Evolutionary conservation across 2,888 invertebrate species (phyloP), one percentile per base, ranked within the genome.

Genomic region (Oegoconia quadripuncta): DNA sequence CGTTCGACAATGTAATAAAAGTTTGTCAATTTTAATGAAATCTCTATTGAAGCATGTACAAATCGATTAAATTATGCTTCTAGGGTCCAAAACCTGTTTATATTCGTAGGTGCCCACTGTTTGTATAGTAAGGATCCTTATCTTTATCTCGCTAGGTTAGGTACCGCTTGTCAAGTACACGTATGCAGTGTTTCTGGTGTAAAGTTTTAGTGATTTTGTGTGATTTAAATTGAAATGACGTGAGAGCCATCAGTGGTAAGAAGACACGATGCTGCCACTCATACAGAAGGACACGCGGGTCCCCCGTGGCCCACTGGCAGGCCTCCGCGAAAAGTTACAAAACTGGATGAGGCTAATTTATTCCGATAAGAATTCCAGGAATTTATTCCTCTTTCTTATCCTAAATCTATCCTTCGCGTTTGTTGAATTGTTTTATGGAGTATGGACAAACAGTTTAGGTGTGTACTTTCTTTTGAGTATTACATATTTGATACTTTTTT

Each of bases 351-450:
- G 97, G 59, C 86, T 97, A 43, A 96, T 98, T 64, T 95, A 97
- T 78, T 92, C 97, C 0, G 98, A 99, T 81, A 91, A 93, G 70
- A 97, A 95, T 79, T 97, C 97, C 1, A 91, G 97, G 67, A 98
- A 98, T 84, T 88, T 99, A 52, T 97, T 98, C 70, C 87, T 97
- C 20, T 99, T 99, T 73, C 90, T 99, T 9, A 58, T 97, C 49
- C 88, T 99, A 25, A 99, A 98, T 81, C 90, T 98, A 50, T 96
- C 96, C 22, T 98, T 99, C 87, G 98, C 98, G 15, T 98, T 98
- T 82, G 96, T 99, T 30, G 98, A 99, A 80, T 88, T 99, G 39
- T 89, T 93, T 44, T 99, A 98, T 88, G 98, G 98, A 48, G 89
- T 96, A 65, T 93, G 93, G 94, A 93, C 94, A 45, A 95, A 95